Evolutionary conservation across 2,797 vertebrate species (phyloP).

Genomic region (Coreius guichenoti): DNA sequence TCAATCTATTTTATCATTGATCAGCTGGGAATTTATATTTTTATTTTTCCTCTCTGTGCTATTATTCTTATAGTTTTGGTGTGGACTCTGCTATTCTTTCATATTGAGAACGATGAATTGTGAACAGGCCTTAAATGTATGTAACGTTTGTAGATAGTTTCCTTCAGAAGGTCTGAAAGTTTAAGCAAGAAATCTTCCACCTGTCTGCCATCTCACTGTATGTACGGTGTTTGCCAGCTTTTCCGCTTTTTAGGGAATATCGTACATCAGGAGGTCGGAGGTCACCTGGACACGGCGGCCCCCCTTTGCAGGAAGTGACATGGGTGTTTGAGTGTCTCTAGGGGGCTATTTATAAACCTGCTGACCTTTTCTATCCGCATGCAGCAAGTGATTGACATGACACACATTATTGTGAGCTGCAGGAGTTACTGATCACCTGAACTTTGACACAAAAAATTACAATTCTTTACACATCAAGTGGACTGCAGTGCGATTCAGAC

Average conservation of each 20-base stretch:
- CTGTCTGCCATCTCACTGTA: background rate
- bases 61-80: too few species aligned
- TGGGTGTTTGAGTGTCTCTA: constrained; percentile 39
- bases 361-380: constrained; percentile 63
- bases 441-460: background rate
- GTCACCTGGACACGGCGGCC: background rate
- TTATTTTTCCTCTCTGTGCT: too few species aligned
- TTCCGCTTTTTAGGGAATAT: constrained; percentile 9
- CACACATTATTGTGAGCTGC: constrained; percentile 59
- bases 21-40: too few species aligned
- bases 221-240: background rate
- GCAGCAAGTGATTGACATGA: constrained; percentile 55
- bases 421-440: constrained; percentile 50
- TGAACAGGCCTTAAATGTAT: background rate
- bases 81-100: too few species aligned
- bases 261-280: constrained; percentile 38
- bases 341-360: constrained; percentile 69
- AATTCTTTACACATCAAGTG: background rate
- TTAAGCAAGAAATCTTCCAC: background rate
- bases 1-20: too few species aligned
- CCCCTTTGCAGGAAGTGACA: constrained; percentile 61
- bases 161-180: background rate
- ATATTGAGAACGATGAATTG: too few species aligned
- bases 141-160: background rate
- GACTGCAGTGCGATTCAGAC: background rate